phyloP scores from a whole-genome alignment of 1,140 invertebrate species.

The Globodera ellingtonae region DNA sequence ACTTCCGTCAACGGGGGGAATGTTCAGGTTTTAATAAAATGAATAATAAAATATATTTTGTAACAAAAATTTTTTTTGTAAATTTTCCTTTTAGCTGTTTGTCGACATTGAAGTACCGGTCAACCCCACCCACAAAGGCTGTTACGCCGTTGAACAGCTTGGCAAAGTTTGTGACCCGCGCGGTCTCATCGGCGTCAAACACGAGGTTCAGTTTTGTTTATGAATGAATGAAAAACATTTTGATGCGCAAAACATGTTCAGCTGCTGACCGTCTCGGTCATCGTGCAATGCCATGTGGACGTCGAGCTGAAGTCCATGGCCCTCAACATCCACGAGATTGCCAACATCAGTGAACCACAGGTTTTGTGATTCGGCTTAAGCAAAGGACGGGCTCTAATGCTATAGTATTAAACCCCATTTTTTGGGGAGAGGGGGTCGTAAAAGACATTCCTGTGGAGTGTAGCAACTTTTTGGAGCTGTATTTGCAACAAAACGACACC shows the following conservation, averaged over 20 bases:
- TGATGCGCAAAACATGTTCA: background rate
- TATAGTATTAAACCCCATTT: too few species aligned
- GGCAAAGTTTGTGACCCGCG: background rate
- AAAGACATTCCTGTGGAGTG: too few species aligned
- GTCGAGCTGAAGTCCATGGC: background rate
- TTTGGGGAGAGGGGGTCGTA: too few species aligned
- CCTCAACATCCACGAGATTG: background rate
- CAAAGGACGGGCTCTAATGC: too few species aligned
- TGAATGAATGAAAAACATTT: background rate
- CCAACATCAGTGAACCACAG: too few species aligned
- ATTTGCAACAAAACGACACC: too few species aligned
- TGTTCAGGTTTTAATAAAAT: background rate
- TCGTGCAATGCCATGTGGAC: background rate
- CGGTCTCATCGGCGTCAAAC: background rate
- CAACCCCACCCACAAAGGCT: constrained; percentile 6
- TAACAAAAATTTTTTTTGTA: background rate
- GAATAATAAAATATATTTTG: background rate
- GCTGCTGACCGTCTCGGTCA: background rate
- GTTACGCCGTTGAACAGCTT: background rate
- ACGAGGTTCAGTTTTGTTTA: background rate
- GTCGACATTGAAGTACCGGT: constrained; percentile 6
- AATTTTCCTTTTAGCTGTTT: background rate
- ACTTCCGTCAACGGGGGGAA: background rate
- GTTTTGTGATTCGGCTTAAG: too few species aligned
- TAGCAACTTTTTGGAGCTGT: too few species aligned